phyloP scores from a whole-genome alignment of 2,888 invertebrate species.

The Mactromeris polynyma region DNA sequence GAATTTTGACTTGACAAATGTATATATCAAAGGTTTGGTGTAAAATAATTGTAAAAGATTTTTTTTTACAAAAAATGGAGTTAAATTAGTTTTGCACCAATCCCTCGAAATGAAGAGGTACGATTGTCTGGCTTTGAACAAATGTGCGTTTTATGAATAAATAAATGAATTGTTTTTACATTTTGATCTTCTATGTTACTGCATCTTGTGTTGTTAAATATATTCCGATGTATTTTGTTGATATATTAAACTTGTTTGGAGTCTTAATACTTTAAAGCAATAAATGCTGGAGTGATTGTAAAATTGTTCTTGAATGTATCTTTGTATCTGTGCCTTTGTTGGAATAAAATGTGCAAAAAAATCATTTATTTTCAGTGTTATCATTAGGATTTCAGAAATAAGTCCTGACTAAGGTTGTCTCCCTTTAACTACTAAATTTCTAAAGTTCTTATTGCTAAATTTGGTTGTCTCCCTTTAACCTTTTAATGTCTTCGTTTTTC shows the following conservation, averaged over 20 bases:
- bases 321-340: conserved; percentile 32
- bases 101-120: too few relatives aligned
- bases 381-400: too few relatives aligned
- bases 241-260: neutral
- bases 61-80: too few relatives aligned
- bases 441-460: too few relatives aligned
- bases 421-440: too few relatives aligned
- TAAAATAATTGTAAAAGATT: too few relatives aligned
- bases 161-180: neutral
- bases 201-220: neutral
- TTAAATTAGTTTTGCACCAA: too few relatives aligned
- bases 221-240: neutral
- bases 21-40: too few relatives aligned
- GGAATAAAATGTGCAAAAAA: conserved; percentile 19
- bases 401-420: too few relatives aligned
- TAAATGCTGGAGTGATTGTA: neutral
- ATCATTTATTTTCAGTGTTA: neutral
- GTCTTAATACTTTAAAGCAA: neutral
- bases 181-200: neutral
- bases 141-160: neutral
- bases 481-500: too few relatives aligned
- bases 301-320: conserved; percentile 7
- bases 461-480: too few relatives aligned
- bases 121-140: neutral
- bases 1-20: too few relatives aligned